Evolutionary conservation across 2,113 vertebrate species (phyloP).

Genomic region (Sphyrna mokarran): DNA sequence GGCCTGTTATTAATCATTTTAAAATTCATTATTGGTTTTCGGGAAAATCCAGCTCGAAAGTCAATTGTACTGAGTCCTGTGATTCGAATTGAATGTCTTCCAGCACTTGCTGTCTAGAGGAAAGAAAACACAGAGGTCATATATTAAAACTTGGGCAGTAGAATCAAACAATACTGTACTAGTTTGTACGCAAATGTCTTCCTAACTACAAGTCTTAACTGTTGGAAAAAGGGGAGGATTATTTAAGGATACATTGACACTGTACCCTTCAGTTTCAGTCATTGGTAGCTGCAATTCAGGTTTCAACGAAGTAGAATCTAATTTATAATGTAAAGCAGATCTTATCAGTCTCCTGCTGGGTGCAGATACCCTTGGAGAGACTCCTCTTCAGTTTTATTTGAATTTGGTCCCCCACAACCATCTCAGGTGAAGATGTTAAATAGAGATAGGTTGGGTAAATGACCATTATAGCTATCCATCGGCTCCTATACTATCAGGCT

Average conservation of each 20-base stretch:
- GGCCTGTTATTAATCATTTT: constrained; percentile 80
- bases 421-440: background rate
- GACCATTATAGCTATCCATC: background rate
- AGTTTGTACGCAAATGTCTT: background rate
- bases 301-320: background rate
- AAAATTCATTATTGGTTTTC: constrained; percentile 79
- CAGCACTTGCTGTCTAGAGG: constrained; percentile 77
- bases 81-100: constrained; percentile 87
- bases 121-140: constrained; percentile 1
- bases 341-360: background rate
- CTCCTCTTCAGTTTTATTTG: background rate
- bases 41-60: constrained; percentile 88
- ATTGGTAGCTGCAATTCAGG: background rate
- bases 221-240: background rate
- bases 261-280: background rate
- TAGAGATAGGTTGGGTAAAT: background rate
- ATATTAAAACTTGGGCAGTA: background rate
- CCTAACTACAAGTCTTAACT: background rate
- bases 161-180: background rate
- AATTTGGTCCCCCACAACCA: background rate
- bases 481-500: background rate
- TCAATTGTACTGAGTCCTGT: constrained; percentile 95
- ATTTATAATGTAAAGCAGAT: background rate
- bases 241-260: background rate
- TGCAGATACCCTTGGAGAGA: background rate